Evolutionary conservation across 2,113 vertebrate species (phyloP).

Genomic region (Salvelinus alpinus): DNA sequence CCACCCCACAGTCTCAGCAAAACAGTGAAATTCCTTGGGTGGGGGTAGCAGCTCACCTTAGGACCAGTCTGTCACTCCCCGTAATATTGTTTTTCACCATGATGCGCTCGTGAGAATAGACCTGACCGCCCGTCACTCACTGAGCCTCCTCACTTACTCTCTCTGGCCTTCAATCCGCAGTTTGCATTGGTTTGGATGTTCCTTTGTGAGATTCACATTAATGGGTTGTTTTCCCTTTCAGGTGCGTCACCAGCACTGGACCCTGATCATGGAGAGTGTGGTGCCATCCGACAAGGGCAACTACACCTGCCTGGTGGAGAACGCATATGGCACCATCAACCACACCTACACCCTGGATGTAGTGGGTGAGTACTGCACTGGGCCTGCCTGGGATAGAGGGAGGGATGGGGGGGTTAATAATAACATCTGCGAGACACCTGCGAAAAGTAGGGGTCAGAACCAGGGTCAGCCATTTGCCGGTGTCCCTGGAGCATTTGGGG

Average conservation of each 20-base stretch:
- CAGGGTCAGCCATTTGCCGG: too few relatives aligned
- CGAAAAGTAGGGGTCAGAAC: too few relatives aligned
- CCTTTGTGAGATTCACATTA: too few relatives aligned
- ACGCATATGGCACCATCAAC: constrained; percentile 90
- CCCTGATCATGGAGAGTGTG: constrained; percentile 97
- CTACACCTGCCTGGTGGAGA: constrained; percentile 96
- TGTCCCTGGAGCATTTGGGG: too few relatives aligned
- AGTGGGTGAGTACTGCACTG: constrained; percentile 82
- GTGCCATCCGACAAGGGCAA: constrained; percentile 93
- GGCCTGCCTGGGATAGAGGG: neutral
- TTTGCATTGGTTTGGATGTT: neutral
- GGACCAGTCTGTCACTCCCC: constrained; percentile 25
- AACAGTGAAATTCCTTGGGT: constrained; percentile 1
- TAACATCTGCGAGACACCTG: too few relatives aligned
- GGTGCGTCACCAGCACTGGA: constrained; percentile 97
- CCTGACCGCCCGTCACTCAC: constrained; percentile 3
- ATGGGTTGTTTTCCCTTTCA: constrained; percentile 46
- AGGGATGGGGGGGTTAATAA: too few relatives aligned
- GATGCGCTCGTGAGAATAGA: neutral
- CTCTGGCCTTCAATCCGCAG: neutral
- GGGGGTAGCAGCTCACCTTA: neutral
- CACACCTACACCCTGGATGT: constrained; percentile 97
- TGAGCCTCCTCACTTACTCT: neutral
- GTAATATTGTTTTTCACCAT: constrained; percentile 30
- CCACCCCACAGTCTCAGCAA: neutral